Evolutionary conservation across 2,797 vertebrate genomes (phyloP).

Genomic region (Melanotaenia maccullochi): DNA sequence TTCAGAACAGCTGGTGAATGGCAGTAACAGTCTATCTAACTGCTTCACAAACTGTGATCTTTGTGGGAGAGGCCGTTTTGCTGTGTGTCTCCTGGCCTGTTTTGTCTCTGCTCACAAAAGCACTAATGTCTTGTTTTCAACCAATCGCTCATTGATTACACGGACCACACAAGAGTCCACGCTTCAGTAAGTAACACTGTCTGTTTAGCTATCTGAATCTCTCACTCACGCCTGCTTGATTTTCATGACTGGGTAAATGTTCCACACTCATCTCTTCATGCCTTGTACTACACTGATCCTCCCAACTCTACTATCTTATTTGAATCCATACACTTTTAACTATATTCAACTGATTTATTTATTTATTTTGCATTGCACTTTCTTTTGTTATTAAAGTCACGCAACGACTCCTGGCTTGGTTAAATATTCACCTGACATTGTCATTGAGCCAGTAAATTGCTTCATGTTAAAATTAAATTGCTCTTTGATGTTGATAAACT

Average conservation of each 20-base stretch:
- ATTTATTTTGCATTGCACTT: constrained; percentile 58
- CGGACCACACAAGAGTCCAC: constrained; percentile 87
- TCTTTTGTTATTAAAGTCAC: constrained; percentile 54
- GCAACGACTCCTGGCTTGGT: constrained; percentile 46
- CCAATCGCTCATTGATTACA: constrained; percentile 88
- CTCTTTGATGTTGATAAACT: constrained; percentile 51
- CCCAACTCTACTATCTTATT: constrained; percentile 54
- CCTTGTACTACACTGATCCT: constrained; percentile 59
- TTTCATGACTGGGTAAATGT: constrained; percentile 67
- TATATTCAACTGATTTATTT: constrained; percentile 63
- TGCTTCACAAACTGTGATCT: constrained; percentile 12
- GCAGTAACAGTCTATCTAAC: not conserved
- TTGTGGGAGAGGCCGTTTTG: constrained; percentile 54
- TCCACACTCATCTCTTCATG: constrained; percentile 62
- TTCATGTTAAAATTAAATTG: constrained; percentile 49
- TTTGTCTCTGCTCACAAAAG: constrained; percentile 86
- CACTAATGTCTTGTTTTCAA: constrained; percentile 92
- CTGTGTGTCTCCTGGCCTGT: constrained; percentile 83
- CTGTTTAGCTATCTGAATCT: constrained; percentile 77
- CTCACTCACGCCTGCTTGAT: constrained; percentile 68
- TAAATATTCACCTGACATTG: constrained; percentile 66
- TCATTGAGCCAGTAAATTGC: constrained; percentile 62
- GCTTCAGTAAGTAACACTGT: constrained; percentile 87
- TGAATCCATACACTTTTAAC: constrained; percentile 48
- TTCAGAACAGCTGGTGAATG: constrained; percentile 25